Base-by-base conservation (phyloP, 1,140 invertebrate genomes). In the Eriosoma lanigerum region DNA sequence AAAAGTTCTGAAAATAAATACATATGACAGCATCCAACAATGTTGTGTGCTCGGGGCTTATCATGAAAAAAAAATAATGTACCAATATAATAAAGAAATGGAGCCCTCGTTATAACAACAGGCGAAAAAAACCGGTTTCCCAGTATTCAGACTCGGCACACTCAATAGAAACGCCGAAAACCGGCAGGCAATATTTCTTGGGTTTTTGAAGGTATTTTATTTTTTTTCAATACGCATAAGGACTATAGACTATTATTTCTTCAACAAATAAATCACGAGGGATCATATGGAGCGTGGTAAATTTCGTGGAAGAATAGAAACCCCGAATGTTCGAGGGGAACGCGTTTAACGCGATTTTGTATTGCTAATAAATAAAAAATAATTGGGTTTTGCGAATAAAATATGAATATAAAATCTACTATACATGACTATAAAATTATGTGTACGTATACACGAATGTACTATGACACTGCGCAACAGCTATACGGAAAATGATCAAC, bases 211-310 rank as follows among this genome's bases (percentile, higher is more conserved):
- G 56, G 21, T 62, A 60, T 78, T 78, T 78, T n/a, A n/a, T n/a
- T n/a, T 62, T 75, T 78, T 60, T 78, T 60, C 38, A 44, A 24
- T 29, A 9, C 24, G 8, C 38, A 26, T 19, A 12, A 78, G 54
- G 52, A 78, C 75, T 62, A 76, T 56, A 75, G 72, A 29, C 72
- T 76, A 78, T 78, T 78, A 78, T 78, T 78, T 78, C 56, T 60
- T 60, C 56, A 52, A 62, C 75, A 62, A 78, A 78, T 78, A 78
- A 78, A 78, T 78, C 75, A 78, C 75, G 54, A 78, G 56, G 75
- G 75, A 78, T 78, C 75, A 62, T 78, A 78, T 62, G 75, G 75
- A 78, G 75, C 75, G 75, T 78, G 75, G 75, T 78, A 78, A 78
- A 78, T 78, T 78, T 78, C 24, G n/a, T 78, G 56, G 56, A 60